Evolutionary conservation across 2,888 invertebrate species (phyloP).

Genomic region (Orthosia incerta): DNA sequence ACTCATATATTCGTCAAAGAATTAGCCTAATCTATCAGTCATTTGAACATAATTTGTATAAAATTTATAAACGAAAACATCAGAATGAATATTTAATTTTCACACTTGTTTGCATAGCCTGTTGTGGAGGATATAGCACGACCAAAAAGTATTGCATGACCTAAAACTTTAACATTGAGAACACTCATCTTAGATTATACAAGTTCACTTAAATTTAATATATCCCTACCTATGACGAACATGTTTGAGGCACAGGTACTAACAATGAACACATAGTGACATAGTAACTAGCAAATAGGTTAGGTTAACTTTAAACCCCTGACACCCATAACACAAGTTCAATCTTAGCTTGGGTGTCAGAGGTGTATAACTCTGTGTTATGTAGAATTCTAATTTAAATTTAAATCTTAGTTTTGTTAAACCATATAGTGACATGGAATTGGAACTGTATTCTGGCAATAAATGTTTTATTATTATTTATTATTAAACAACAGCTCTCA

Average conservation of each 20-base stretch:
- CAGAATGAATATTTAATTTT: slow-evolving; percentile 38
- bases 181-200: neutral
- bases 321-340: no score
- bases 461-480: no score
- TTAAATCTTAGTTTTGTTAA: no score
- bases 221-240: neutral
- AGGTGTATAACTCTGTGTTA: no score
- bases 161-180: neutral
- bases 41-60: slow-evolving; percentile 63
- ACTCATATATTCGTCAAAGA: slow-evolving; percentile 44
- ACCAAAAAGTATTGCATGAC: neutral
- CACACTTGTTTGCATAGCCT: slow-evolving; percentile 47
- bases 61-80: slow-evolving; percentile 43
- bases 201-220: neutral
- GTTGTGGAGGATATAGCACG: neutral
- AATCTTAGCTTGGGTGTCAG: no score
- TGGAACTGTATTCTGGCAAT: no score
- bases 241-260: neutral
- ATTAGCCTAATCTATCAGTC: slow-evolving; percentile 70
- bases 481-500: neutral
- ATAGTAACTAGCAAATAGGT: neutral
- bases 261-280: slow-evolving; percentile 19
- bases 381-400: no score
- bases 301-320: neutral
- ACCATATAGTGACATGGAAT: no score